Base-by-base conservation (phyloP, 2,113 vertebrate genomes). In the Poecilia latipinna region DNA sequence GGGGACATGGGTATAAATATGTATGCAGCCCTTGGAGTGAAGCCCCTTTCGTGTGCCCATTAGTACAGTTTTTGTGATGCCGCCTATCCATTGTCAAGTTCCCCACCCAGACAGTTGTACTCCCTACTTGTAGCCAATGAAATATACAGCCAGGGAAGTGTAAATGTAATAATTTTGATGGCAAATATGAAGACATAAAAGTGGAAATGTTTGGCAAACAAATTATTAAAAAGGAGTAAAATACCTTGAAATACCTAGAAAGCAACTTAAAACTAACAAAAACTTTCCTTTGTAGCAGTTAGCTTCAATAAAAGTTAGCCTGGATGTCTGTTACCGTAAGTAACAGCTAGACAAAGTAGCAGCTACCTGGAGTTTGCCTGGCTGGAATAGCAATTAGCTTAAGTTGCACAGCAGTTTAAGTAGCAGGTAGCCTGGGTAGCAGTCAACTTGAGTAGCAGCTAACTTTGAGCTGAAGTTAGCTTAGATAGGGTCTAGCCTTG, bases 1-100 rank as follows among this genome's bases (percentile, higher is more conserved):
- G 87, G 68, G 89, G 84, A 85, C 87, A 86, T 82, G 87, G 78
- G 82, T 82, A 93, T 93, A 92, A 92, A 93, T 93, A 93, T 93
- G 91, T 83, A 92, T 93, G 92, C 84, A 61, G 67, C 83, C 88
- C 81, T 90, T 87, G 84, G 87, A 91, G 86, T 91, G 89, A 81
- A 91, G 88, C 90, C 79, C 75, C 90, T 88, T 89, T 80, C 89
- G 85, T 91, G 44, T 70, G 89, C 83, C 89, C 87, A 90, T 92
- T 92, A 92, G 88, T 75, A 80, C 33, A 72, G 73, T 80, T 85
- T 91, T 70, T 86, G 75, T 86, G 71, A 81, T 61, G 61, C 71
- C 12, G 73, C 70, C 60, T 77, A 28, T 74, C 82, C 77, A 78
- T 88, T 87, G 90, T 88, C 85, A 73, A 80, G 75, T 78, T 66